Evolutionary conservation across 1,140 invertebrate species (phyloP), one percentile per base, ranked within the genome.

Genomic region (Episyrphus balteatus): DNA sequence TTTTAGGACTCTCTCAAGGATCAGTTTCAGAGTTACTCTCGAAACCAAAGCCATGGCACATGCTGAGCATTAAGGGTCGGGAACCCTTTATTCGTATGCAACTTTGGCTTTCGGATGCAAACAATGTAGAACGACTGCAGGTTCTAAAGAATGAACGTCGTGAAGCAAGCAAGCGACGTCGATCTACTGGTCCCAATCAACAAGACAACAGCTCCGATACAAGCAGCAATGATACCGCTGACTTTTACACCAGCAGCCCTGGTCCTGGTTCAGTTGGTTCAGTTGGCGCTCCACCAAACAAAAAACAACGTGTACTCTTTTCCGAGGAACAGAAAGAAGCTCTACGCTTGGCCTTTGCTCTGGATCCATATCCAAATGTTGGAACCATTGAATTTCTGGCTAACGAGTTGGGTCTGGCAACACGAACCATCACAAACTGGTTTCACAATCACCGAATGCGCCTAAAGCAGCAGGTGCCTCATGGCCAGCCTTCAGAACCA

Each of bases 391-490:
- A 98, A 68, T 93, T 93, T 56, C 74, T 99, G 42, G 92, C 92
- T 10, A 78, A 81, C 14, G 92, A 97, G 66, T 72, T 99, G 8
- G 86, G 82, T 12, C 72, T 99, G n/a, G 91, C 92, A 1, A 86
- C 92, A 11, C 78, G 94, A 53, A 98, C 94, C 34, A 97, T 99
- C 49, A 94, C 91, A 14, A 98, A 99, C 68, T 99, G 95, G 95
- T 98, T 98, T 76, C 95, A 98, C 73, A 99, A 98, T 69, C 93
- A 99, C 71, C 81, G 95, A 47, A 99, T 98, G 91, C 79, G 96
- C 44, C 77, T 98, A 59, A 99, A 99, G 70, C 91, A 94, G 62
- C 79, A 81, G 55, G 83, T 84, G 36, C 85, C 86, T 0, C 84
- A 87, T 49, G 82, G 81, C 0, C 75, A 80, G 18, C 75, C 78